Percentiles rank a stretch among this genome's conserved stretches.
These are phyloP conservation scores for Pristionchus mayeri DNA, from an alignment of 2,888 invertebrate species.

Conservation along the genomic window DNA sequence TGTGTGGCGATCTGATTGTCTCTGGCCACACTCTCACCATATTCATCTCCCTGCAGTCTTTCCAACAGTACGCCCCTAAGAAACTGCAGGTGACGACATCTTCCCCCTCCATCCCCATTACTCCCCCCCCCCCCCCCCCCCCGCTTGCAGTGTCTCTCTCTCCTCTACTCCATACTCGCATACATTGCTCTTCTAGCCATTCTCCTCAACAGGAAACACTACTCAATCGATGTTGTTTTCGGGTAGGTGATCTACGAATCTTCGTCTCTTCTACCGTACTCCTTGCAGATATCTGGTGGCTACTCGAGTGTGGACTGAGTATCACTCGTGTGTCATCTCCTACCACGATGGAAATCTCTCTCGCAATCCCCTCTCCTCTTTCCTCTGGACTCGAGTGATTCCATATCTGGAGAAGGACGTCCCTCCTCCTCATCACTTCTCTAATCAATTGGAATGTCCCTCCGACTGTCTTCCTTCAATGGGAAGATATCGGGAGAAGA, in stretches of 20 bases:
- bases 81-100: constrained; percentile 64
- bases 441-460: constrained; percentile 69
- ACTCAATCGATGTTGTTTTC: constrained; percentile 71
- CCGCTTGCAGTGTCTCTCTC: constrained; percentile 55
- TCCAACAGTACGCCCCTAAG: constrained; percentile 69
- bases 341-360: constrained; percentile 68
- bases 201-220: constrained; percentile 72
- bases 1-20: constrained; percentile 75
- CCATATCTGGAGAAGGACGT: constrained; percentile 59
- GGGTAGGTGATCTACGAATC: constrained; percentile 56
- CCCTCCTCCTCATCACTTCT: constrained; percentile 64
- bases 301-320: constrained; percentile 71
- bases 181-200: constrained; percentile 68
- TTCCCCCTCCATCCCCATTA: background rate
- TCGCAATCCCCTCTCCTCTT: constrained; percentile 63
- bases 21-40: constrained; percentile 74
- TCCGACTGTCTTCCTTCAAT: constrained; percentile 60
- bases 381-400: constrained; percentile 30
- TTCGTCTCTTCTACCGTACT: background rate
- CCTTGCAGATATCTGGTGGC: constrained; percentile 65
- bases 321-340: constrained; percentile 66
- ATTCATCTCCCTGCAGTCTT: constrained; percentile 67
- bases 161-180: constrained; percentile 67
- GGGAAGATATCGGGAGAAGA: constrained; percentile 50
- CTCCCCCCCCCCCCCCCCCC: no score